Conservation (phyloP, 2,797 vertebrate species). For the Discoglossus pictus region DNA sequence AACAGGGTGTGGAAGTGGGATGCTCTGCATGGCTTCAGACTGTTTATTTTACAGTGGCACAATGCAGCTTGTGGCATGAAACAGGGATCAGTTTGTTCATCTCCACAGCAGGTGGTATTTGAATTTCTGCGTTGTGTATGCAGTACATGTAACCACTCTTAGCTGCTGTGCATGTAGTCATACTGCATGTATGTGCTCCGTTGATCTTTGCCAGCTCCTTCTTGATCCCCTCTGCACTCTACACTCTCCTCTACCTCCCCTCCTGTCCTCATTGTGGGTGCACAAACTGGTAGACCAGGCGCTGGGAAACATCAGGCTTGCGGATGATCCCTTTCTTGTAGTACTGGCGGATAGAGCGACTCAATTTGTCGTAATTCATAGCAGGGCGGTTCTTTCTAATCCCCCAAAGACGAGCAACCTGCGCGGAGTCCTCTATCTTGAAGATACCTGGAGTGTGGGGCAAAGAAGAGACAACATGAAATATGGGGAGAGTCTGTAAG, state of each 20-base stretch:
- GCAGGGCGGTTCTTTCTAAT: conserved; percentile 95
- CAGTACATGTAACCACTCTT: conserved; percentile 4
- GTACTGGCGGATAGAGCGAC: conserved; percentile 98
- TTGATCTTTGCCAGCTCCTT: background rate
- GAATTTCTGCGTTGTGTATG: background rate
- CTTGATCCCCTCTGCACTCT: background rate
- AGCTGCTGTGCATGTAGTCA: background rate
- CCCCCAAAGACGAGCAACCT: conserved; percentile 94
- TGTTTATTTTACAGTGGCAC: no score
- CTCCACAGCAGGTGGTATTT: background rate
- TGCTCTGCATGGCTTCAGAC: conserved; percentile 4
- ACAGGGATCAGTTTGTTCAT: background rate
- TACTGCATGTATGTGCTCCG: no score
- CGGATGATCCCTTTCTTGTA: conserved; percentile 99
- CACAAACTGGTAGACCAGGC: conserved; percentile 97
- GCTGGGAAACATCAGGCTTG: conserved; percentile 95
- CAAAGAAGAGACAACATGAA: no score
- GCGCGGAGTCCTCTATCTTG: conserved; percentile 97
- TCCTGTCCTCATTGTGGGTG: conserved; percentile 85
- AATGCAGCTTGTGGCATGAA: no score
- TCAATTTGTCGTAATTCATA: conserved; percentile 99
- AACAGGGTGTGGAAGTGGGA: conserved; percentile 1
- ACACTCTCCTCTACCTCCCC: no score
- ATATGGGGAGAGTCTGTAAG: background rate
- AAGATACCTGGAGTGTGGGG: conserved; percentile 85